Percentiles rank a stretch among this genome's conserved stretches.
phyloP scores from a whole-genome alignment of 2,888 invertebrate genomes.

The Lysandra bellargus region DNA sequence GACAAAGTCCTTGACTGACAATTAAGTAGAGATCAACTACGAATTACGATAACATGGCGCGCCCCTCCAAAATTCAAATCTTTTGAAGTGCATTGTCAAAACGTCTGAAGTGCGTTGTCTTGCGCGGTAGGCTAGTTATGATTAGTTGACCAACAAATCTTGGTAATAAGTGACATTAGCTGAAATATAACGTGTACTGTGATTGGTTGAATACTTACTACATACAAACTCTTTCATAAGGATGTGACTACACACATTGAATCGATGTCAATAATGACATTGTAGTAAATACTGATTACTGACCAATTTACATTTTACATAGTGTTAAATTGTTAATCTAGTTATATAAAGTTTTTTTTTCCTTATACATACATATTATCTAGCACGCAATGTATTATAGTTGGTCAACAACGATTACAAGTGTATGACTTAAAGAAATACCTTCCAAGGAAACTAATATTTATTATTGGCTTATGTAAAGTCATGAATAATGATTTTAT shows the following conservation, averaged over 20 bases:
- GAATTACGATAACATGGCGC: too few relatives aligned
- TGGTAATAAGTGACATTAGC: too few relatives aligned
- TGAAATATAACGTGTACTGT: too few relatives aligned
- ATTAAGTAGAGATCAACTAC: not conserved
- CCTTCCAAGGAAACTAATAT: not conserved
- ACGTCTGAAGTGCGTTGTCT: too few relatives aligned
- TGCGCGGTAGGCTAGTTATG: too few relatives aligned
- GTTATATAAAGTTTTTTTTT: not conserved
- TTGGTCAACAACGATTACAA: not conserved
- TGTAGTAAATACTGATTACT: not conserved
- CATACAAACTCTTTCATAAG: too few relatives aligned
- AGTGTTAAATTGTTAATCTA: not conserved
- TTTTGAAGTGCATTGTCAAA: too few relatives aligned
- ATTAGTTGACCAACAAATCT: too few relatives aligned
- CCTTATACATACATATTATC: not conserved
- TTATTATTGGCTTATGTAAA: too few relatives aligned
- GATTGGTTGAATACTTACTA: too few relatives aligned
- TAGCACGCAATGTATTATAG: not conserved
- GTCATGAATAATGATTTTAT: too few relatives aligned
- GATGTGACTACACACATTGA: not conserved
- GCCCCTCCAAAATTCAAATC: too few relatives aligned
- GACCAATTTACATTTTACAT: not conserved
- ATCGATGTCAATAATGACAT: not conserved
- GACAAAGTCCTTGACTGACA: slow-evolving; percentile 17
- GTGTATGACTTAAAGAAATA: not conserved